Conservation (phyloP, 2,797 vertebrate species). For the Tarsius wallacei region DNA sequence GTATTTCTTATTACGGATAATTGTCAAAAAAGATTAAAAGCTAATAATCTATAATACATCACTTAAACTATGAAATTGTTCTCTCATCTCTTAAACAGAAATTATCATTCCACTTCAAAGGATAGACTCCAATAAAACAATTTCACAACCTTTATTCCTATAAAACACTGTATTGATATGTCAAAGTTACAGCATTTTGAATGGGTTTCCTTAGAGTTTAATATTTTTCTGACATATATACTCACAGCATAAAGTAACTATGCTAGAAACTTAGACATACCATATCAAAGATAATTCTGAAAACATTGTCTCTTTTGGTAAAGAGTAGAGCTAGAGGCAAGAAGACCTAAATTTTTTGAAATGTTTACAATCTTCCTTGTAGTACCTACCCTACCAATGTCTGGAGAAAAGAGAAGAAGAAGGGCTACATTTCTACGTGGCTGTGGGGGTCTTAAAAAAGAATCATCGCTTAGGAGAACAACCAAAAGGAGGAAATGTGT, state of each 20-base stretch:
- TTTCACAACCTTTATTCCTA: not conserved
- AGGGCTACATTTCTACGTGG: not conserved
- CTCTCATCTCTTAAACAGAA: constrained; percentile 34
- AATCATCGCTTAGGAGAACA: constrained; percentile 38
- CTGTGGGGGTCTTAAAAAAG: not conserved
- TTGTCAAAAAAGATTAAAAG: not conserved
- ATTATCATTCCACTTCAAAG: not conserved
- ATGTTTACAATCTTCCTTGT: not conserved
- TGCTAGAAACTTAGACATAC: not conserved
- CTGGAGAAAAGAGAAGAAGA: not conserved
- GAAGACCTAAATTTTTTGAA: not conserved
- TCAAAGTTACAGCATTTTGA: not conserved
- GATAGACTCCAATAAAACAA: not conserved
- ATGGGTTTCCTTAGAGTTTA: not conserved
- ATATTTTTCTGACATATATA: not conserved
- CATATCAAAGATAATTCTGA: not conserved
- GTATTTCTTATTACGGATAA: constrained; percentile 25
- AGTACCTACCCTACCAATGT: not conserved
- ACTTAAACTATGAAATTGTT: not conserved
- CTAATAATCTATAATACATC: not conserved
- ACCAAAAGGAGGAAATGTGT: constrained; percentile 11
- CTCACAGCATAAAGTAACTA: not conserved
- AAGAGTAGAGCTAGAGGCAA: not conserved
- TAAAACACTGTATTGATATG: not conserved
- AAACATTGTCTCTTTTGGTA: not conserved